Conservation (phyloP, 2,113 vertebrate genomes). For the Microcebus jonahi region DNA sequence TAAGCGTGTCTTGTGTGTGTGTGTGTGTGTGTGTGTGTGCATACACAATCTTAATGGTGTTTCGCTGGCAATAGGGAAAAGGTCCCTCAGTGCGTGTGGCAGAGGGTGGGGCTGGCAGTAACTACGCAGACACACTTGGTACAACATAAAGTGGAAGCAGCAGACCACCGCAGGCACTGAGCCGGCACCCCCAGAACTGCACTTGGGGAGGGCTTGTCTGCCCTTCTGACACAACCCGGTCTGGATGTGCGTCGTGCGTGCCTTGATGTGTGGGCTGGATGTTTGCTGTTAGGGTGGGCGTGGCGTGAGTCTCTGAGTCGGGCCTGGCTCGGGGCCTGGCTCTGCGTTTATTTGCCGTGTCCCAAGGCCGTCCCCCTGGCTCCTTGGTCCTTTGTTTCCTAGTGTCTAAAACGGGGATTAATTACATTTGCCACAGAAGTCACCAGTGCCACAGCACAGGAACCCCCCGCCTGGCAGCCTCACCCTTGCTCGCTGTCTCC, state of each 20-base stretch:
- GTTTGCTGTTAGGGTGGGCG: background rate
- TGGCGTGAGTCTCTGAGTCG: background rate
- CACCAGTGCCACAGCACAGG: accelerated
- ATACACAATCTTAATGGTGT: background rate
- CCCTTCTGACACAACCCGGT: accelerated
- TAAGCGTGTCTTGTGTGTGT: accelerated
- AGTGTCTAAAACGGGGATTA: background rate
- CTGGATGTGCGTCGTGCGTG: accelerated
- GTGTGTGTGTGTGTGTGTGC: accelerated
- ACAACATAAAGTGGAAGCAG: background rate
- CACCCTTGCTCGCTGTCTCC: accelerated
- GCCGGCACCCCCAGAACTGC: background rate
- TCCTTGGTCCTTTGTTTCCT: background rate
- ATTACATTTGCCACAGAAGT: background rate
- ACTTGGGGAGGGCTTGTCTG: too few relatives aligned
- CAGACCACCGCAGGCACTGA: accelerated
- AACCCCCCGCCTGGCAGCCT: accelerated
- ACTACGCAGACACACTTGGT: accelerated
- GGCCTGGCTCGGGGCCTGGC: background rate
- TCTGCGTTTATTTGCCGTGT: background rate
- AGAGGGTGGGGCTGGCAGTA: too few relatives aligned
- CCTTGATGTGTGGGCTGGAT: accelerated
- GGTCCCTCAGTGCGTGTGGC: accelerated
- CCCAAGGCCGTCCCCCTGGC: background rate
- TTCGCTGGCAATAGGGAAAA: background rate